These are phyloP conservation scores for Gadopsis marmoratus DNA, from an alignment of 2,797 vertebrate genomes.

Conservation along the genomic window DNA sequence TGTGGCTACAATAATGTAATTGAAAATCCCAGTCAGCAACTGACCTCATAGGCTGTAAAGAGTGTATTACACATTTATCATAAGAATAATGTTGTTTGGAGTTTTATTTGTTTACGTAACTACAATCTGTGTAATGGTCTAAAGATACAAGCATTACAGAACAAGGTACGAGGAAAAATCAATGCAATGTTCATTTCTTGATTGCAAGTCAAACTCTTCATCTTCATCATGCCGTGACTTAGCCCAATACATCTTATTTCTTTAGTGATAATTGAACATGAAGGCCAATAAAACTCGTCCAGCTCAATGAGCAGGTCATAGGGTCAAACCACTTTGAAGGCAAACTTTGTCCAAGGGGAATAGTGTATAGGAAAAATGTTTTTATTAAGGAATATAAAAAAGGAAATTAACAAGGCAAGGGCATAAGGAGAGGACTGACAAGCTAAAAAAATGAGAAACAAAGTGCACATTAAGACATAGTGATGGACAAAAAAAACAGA, in stretches of 20 bases:
- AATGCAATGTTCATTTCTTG: slow-evolving; percentile 66
- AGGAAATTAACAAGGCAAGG: slow-evolving; percentile 7
- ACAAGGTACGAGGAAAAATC: slow-evolving; percentile 57
- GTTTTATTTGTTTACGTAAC: slow-evolving; percentile 67
- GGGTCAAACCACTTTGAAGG: slow-evolving; percentile 24
- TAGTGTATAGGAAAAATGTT: not conserved
- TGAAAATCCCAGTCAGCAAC: slow-evolving; percentile 61
- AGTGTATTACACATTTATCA: slow-evolving; percentile 63
- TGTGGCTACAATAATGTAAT: slow-evolving; percentile 60
- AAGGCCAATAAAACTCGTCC: slow-evolving; percentile 43
- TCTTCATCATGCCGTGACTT: slow-evolving; percentile 29
- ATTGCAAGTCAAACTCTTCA: slow-evolving; percentile 42
- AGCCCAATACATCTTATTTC: slow-evolving; percentile 23
- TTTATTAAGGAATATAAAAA: not conserved
- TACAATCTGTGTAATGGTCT: slow-evolving; percentile 66
- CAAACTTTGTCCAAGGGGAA: slow-evolving; percentile 5
- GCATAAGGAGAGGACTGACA: not conserved
- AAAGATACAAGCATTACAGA: slow-evolving; percentile 46
- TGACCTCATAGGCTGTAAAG: slow-evolving; percentile 65
- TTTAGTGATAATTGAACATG: slow-evolving; percentile 44
- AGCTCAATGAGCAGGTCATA: slow-evolving; percentile 20
- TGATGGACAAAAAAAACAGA: not conserved
- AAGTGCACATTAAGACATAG: not conserved
- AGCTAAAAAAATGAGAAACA: not conserved
- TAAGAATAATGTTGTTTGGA: slow-evolving; percentile 45